Conservation (phyloP, 2,113 vertebrate genomes). For the Shinisaurus crocodilurus region DNA sequence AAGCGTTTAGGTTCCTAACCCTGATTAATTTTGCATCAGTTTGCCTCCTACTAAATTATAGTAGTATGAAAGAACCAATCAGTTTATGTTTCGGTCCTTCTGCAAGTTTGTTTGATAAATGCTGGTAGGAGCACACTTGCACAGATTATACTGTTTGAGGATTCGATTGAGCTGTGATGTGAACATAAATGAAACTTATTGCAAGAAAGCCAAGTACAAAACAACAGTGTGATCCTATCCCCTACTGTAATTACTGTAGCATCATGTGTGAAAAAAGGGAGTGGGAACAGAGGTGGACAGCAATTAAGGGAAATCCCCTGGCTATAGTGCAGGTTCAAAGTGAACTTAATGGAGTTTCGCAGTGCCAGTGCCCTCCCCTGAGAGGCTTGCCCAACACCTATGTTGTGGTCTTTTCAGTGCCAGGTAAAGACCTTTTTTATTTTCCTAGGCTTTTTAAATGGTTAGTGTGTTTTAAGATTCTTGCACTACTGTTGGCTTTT, state of each 20-base stretch:
- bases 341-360: background rate
- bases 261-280: background rate
- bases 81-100: background rate
- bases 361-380: background rate
- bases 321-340: background rate
- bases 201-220: background rate
- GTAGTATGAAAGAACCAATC: background rate
- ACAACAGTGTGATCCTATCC: background rate
- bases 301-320: background rate
- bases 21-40: constrained; percentile 6
- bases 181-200: background rate
- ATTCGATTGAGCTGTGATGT: background rate
- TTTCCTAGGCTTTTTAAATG: no score
- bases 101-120: background rate
- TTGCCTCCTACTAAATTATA: background rate
- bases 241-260: background rate
- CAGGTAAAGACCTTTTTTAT: no score
- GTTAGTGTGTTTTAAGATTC: no score
- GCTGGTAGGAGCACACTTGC: background rate
- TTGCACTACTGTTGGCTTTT: no score
- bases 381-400: no score
- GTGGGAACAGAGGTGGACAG: background rate
- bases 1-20: background rate
- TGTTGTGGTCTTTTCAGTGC: no score
- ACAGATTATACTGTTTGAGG: background rate